Conservation (phyloP, 2,797 vertebrate genomes). For the Sitta carolinensis region DNA sequence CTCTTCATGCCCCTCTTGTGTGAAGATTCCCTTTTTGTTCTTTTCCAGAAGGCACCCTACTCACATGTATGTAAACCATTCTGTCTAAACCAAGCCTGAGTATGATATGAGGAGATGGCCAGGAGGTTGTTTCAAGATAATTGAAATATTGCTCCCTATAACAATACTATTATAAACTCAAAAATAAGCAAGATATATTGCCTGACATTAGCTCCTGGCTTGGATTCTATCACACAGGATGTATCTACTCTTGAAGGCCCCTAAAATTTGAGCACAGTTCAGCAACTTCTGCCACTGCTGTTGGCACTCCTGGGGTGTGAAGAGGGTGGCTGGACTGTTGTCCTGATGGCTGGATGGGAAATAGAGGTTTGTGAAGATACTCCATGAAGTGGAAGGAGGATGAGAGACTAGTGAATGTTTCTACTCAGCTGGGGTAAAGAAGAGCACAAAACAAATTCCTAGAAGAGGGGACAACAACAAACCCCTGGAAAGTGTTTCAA, state of each 20-base stretch:
- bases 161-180: not conserved
- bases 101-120: not conserved
- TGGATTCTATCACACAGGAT: not conserved
- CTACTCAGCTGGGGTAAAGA: not conserved
- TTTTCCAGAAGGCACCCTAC: not conserved
- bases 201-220: not conserved
- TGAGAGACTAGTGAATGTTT: not conserved
- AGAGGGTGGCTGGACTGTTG: not conserved
- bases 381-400: not conserved
- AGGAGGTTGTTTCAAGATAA: fast-evolving
- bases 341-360: not conserved
- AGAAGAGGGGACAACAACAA: not conserved
- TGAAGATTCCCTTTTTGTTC: not conserved
- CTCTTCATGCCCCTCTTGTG: not conserved
- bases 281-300: not conserved
- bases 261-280: not conserved
- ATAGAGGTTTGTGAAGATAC: not conserved
- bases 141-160: not conserved
- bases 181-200: not conserved
- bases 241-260: not conserved
- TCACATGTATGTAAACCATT: not conserved
- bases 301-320: not conserved
- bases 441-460: not conserved
- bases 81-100: fast-evolving
- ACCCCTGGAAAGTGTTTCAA: not conserved